Evolutionary conservation across 2,888 invertebrate genomes (phyloP).

Genomic region (Lumbricus terrestris): DNA sequence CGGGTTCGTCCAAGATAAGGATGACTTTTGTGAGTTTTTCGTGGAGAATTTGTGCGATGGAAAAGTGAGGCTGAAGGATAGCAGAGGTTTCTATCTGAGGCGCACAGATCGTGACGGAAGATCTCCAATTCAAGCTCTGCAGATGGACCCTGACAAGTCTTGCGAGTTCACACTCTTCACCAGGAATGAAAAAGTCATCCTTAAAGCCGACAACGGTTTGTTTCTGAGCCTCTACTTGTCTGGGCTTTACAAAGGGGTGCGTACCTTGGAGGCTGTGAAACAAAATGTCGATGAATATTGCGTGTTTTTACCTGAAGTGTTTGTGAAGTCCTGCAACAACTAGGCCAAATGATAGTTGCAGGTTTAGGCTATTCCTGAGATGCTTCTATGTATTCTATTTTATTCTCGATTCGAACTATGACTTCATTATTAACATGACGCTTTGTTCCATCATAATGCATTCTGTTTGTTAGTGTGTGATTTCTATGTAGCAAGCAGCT

Average conservation of each 20-base stretch:
- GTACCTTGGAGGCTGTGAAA: background rate
- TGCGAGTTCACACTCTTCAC: background rate
- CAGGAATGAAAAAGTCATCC: background rate
- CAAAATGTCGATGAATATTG: background rate
- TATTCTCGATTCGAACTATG: too few relatives aligned
- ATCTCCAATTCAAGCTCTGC: background rate
- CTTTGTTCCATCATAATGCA: too few relatives aligned
- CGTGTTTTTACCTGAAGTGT: background rate
- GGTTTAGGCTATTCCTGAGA: too few relatives aligned
- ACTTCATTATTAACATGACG: too few relatives aligned
- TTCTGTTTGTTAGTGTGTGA: too few relatives aligned
- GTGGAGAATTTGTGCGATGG: background rate
- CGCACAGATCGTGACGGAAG: background rate
- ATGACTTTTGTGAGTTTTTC: background rate
- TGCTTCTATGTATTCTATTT: too few relatives aligned
- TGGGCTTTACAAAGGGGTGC: background rate
- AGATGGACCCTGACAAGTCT: background rate
- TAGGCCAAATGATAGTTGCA: too few relatives aligned
- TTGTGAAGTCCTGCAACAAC: too few relatives aligned
- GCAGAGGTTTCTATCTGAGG: background rate
- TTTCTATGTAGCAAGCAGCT: too few relatives aligned
- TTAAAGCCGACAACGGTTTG: too few relatives aligned
- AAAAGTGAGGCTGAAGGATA: background rate
- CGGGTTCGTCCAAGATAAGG: background rate
- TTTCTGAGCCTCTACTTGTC: background rate